These are phyloP conservation scores for Hippopotamus amphibius DNA, from an alignment of 2,113 vertebrate species.

Conservation along the genomic window DNA sequence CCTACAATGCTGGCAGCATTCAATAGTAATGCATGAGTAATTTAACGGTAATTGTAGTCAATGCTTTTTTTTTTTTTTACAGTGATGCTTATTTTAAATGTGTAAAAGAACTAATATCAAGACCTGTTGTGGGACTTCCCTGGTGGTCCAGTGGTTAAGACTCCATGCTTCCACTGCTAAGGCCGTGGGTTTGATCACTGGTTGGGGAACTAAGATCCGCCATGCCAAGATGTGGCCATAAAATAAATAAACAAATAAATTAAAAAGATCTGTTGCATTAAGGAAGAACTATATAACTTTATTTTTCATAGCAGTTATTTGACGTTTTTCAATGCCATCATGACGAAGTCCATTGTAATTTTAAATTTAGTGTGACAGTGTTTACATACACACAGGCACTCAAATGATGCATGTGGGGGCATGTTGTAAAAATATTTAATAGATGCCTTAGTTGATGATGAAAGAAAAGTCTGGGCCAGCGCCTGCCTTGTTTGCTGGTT, in stretches of 20 bases:
- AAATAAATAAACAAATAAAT: too few relatives aligned
- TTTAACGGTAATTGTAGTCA: too few relatives aligned
- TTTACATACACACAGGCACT: not conserved
- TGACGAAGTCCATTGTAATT: not conserved
- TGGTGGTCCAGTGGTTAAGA: not conserved
- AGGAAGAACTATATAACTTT: not conserved
- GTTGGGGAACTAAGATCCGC: not conserved
- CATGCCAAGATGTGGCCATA: not conserved
- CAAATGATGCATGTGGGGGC: not conserved
- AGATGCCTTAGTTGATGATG: not conserved
- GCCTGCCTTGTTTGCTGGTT: not conserved
- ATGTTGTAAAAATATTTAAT: not conserved
- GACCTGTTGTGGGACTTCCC: not conserved
- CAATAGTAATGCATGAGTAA: not conserved
- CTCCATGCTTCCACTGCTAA: not conserved
- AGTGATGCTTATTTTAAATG: slow-evolving; percentile 15
- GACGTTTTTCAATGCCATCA: not conserved
- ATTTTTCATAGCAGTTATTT: not conserved
- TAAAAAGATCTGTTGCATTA: not conserved
- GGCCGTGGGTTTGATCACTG: too few relatives aligned
- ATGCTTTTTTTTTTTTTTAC: not conserved
- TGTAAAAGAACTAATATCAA: not conserved
- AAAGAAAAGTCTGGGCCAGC: not conserved
- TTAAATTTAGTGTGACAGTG: not conserved
- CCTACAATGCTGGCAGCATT: not conserved